Conservation (phyloP, 2,797 vertebrate genomes). For the Pseudomugil tenellus region DNA sequence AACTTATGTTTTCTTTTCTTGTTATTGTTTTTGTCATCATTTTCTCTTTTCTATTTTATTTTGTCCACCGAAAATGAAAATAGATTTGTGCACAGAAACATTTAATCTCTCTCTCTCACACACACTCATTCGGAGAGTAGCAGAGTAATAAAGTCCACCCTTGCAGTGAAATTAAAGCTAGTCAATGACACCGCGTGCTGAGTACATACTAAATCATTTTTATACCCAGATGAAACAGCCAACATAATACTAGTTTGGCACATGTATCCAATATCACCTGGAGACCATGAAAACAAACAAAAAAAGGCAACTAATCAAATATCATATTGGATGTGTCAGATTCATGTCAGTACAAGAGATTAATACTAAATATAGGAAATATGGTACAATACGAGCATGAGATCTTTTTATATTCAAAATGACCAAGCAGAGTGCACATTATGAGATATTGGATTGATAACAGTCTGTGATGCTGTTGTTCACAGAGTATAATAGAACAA, state of each 20-base stretch:
- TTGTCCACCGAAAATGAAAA: constrained; percentile 22
- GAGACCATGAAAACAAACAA: constrained; percentile 67
- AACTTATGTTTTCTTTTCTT: not conserved
- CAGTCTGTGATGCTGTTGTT: constrained; percentile 72
- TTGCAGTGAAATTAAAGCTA: constrained; percentile 82
- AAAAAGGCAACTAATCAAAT: constrained; percentile 75
- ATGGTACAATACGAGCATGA: constrained; percentile 72
- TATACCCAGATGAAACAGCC: constrained; percentile 83
- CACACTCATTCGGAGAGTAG: constrained; percentile 50
- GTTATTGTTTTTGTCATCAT: not conserved
- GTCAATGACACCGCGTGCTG: constrained; percentile 80
- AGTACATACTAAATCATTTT: constrained; percentile 86
- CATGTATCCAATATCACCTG: constrained; percentile 80
- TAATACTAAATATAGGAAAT: constrained; percentile 82
- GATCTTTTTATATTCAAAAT: constrained; percentile 82
- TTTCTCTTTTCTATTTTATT: not conserved
- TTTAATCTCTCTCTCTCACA: constrained; percentile 30
- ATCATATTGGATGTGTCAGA: constrained; percentile 81
- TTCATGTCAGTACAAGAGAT: constrained; percentile 78
- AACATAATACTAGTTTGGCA: constrained; percentile 78
- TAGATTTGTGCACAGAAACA: constrained; percentile 40
- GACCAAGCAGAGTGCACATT: constrained; percentile 76
- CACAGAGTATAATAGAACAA: constrained; percentile 79
- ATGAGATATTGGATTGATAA: constrained; percentile 84
- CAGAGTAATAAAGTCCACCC: constrained; percentile 77